phyloP scores from a whole-genome alignment of 2,113 vertebrate genomes.

The Murina feae region DNA sequence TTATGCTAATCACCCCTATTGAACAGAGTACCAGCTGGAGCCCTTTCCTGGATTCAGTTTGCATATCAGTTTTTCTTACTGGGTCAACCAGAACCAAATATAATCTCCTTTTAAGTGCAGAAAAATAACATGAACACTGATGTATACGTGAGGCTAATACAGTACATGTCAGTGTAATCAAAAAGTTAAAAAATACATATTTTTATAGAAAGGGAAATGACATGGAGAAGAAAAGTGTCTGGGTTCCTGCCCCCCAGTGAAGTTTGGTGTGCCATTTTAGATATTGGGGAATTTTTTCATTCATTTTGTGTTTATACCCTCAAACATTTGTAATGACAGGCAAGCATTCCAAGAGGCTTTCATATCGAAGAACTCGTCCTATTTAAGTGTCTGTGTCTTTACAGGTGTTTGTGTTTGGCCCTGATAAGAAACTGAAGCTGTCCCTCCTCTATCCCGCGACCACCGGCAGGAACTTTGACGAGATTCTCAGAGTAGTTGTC shows the following conservation, averaged over 20 bases:
- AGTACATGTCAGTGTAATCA: too few species aligned
- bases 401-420: slow-evolving; percentile 95
- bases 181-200: neutral
- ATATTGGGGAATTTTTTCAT: neutral
- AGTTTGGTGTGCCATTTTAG: neutral
- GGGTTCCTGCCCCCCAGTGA: neutral
- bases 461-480: slow-evolving; percentile 96
- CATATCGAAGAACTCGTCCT: neutral
- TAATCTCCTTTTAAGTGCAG: slow-evolving; percentile 10
- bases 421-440: slow-evolving; percentile 96
- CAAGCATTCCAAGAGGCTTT: neutral
- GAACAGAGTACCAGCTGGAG: neutral
- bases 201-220: neutral
- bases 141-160: neutral
- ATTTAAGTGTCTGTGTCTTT: neutral
- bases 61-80: neutral
- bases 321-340: neutral
- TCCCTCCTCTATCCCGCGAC: slow-evolving; percentile 98
- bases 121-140: neutral
- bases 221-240: neutral
- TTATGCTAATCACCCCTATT: neutral
- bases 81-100: neutral
- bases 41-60: neutral
- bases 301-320: neutral
- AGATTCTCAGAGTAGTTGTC: slow-evolving; percentile 92